A percentile compares a stretch with the other conserved stretches of the same genome.
Conservation (phyloP, 2,797 vertebrate species). For the Microctenopoma steveboyesi region DNA sequence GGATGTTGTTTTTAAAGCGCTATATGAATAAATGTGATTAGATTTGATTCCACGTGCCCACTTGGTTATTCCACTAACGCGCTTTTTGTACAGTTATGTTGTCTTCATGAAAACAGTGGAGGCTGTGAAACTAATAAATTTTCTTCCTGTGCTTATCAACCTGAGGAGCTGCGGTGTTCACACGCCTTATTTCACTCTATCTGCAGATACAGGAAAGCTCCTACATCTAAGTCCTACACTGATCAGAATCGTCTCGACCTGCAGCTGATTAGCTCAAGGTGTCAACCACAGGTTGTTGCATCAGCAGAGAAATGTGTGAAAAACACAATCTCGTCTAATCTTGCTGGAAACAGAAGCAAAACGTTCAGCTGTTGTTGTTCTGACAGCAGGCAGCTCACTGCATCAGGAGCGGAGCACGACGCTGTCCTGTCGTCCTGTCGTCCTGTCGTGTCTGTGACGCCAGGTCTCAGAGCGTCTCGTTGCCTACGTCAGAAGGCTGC, state of each 20-base stretch:
- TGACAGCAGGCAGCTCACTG: neutral
- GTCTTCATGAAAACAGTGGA: neutral
- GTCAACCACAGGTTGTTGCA: constrained; percentile 28
- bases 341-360: neutral
- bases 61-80: too few relatives aligned
- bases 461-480: too few relatives aligned
- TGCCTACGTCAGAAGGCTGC: too few relatives aligned
- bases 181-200: neutral
- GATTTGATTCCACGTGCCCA: too few relatives aligned
- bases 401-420: too few relatives aligned
- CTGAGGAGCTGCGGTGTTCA: neutral
- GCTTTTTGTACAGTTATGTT: neutral
- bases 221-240: too few relatives aligned
- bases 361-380: neutral
- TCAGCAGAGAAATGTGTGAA: neutral
- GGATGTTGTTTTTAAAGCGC: too few relatives aligned
- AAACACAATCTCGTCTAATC: neutral
- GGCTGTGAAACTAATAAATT: neutral
- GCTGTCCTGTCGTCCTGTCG: too few relatives aligned
- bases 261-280: neutral
- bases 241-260: neutral
- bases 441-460: too few relatives aligned
- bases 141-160: neutral
- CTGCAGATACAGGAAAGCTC: constrained; percentile 7
- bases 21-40: too few relatives aligned